A percentile compares a stretch with the other conserved stretches of the same genome.
Evolutionary conservation across 2,113 vertebrate species (phyloP).

Genomic region (Mungos mungo): DNA sequence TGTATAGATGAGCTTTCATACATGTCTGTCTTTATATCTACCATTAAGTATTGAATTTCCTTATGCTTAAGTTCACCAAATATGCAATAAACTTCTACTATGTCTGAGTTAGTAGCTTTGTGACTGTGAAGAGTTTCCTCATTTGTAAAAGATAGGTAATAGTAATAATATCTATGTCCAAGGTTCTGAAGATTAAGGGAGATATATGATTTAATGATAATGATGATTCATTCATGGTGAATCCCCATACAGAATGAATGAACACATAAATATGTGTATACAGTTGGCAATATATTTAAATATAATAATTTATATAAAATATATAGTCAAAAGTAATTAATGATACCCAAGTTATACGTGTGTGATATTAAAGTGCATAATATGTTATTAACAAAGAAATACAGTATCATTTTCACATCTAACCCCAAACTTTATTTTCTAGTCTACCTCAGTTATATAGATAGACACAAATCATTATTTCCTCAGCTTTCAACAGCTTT

Average conservation of each 20-base stretch:
- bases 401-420: not conserved
- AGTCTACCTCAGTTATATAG: not conserved
- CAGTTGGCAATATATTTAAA: not conserved
- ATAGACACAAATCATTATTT: not conserved
- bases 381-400: not conserved
- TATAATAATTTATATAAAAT: not conserved
- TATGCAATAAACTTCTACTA: not conserved
- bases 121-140: not conserved
- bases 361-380: not conserved
- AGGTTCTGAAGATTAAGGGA: not conserved
- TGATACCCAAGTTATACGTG: not conserved
- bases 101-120: not conserved
- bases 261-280: not conserved
- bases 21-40: not conserved
- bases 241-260: not conserved
- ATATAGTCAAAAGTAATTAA: not conserved
- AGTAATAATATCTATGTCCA: not conserved
- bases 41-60: not conserved
- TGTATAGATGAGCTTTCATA: not conserved
- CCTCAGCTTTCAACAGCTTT: not conserved
- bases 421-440: not conserved
- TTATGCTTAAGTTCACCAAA: not conserved
- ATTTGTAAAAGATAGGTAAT: not conserved
- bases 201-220: not conserved
- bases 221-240: not conserved